phyloP scores from a whole-genome alignment of 2,888 invertebrate genomes.

The Cetonia aurata region DNA sequence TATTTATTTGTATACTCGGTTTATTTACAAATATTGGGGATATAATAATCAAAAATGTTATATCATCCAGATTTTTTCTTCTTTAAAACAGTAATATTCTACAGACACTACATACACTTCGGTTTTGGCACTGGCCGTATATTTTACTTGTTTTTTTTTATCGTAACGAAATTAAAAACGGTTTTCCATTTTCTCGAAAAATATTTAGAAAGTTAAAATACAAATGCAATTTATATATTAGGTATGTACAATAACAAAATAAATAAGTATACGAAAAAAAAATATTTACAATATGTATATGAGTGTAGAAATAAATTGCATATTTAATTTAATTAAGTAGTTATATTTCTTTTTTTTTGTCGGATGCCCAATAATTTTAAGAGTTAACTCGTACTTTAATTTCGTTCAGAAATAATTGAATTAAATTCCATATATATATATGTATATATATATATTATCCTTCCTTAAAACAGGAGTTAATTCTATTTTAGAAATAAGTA shows the following conservation, averaged over 20 bases:
- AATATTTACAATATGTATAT: too few relatives aligned
- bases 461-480: too few relatives aligned
- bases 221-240: slow-evolving; percentile 1
- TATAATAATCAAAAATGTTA: slow-evolving; percentile 44
- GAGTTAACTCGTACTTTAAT: too few relatives aligned
- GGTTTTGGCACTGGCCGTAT: slow-evolving; percentile 58
- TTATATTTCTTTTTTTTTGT: not conserved
- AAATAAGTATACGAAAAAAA: too few relatives aligned
- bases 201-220: not conserved
- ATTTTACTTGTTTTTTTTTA: not conserved
- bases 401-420: too few relatives aligned
- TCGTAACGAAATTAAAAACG: slow-evolving; percentile 1
- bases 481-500: too few relatives aligned
- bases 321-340: not conserved
- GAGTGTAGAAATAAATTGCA: too few relatives aligned
- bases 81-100: slow-evolving; percentile 14
- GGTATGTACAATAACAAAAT: slow-evolving; percentile 17
- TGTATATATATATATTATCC: too few relatives aligned
- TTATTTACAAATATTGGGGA: slow-evolving; percentile 61
- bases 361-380: not conserved
- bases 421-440: too few relatives aligned
- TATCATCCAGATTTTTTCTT: slow-evolving; percentile 11
- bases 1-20: slow-evolving; percentile 56
- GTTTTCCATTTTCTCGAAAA: not conserved
- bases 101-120: slow-evolving; percentile 42